phyloP scores from a whole-genome alignment of 2,888 invertebrate genomes.

The Eudasyphora cyanicolor region DNA sequence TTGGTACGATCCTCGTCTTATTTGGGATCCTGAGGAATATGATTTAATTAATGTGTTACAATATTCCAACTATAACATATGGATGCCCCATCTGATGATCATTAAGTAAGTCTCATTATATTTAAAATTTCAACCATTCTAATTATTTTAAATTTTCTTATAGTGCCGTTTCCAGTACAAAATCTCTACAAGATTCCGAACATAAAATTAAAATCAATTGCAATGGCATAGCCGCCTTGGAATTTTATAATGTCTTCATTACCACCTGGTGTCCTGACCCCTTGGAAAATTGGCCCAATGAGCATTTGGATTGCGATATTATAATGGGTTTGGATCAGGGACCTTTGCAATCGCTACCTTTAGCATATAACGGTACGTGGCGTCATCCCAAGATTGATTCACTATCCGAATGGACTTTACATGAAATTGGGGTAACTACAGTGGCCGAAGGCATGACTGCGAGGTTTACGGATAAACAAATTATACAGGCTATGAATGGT shows the following conservation, averaged over 20 bases:
- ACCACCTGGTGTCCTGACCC: conserved; percentile 76
- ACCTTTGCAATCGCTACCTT: conserved; percentile 35
- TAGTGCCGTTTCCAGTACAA: conserved; percentile 71
- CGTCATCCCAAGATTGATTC: conserved; percentile 71
- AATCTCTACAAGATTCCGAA: conserved; percentile 66
- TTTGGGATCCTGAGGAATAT: conserved; percentile 83
- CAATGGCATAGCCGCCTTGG: conserved; percentile 72
- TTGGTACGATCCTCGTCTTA: conserved; percentile 84
- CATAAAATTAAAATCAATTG: conserved; percentile 69
- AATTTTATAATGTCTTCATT: conserved; percentile 71
- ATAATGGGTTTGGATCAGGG: conserved; percentile 70
- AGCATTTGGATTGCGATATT: conserved; percentile 74
- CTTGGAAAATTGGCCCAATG: conserved; percentile 76
- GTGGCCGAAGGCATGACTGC: conserved; percentile 66
- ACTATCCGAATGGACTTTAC: conserved; percentile 74
- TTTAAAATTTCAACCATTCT: neutral
- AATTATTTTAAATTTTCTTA: neutral
- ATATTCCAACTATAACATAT: conserved; percentile 70
- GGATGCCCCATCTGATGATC: conserved; percentile 73
- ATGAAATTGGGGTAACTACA: conserved; percentile 69
- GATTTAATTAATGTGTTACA: conserved; percentile 79
- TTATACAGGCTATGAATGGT: conserved; percentile 70
- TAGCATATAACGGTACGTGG: conserved; percentile 61
- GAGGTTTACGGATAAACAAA: conserved; percentile 68
- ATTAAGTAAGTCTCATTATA: conserved; percentile 71